Conservation (phyloP, 2,888 invertebrate species). For the Ochropleura leucogaster region DNA sequence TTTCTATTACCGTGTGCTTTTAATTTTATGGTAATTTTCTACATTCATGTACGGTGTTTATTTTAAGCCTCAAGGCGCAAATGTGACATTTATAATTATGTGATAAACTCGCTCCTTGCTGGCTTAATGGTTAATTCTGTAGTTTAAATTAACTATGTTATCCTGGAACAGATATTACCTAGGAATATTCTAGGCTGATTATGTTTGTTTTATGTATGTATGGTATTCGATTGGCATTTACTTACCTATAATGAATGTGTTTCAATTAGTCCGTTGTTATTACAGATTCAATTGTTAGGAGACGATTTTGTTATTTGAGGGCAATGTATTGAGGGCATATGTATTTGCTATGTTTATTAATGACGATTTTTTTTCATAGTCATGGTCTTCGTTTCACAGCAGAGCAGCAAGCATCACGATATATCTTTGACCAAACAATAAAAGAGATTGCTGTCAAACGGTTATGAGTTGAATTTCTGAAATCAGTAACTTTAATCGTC, state of each 20-base stretch:
- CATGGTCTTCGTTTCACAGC: not conserved
- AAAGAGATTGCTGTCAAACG: not conserved
- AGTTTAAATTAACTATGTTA: not conserved
- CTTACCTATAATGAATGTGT: not conserved
- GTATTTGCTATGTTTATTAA: conserved; percentile 5
- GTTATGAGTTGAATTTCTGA: not conserved
- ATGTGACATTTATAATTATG: conserved; percentile 27
- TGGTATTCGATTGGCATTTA: not conserved
- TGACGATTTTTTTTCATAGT: not conserved
- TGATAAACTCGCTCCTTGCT: not conserved
- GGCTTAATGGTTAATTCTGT: conserved; percentile 9
- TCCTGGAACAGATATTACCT: conserved; percentile 8
- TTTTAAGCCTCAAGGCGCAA: conserved; percentile 23
- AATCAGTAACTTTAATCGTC: too few species aligned
- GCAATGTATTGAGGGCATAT: not conserved
- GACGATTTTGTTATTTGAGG: not conserved
- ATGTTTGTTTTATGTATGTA: not conserved
- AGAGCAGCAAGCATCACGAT: not conserved
- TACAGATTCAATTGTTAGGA: not conserved
- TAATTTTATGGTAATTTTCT: conserved; percentile 48
- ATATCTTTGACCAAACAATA: not conserved
- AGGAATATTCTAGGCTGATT: not conserved
- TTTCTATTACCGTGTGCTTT: conserved; percentile 49
- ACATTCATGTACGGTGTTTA: conserved; percentile 17
- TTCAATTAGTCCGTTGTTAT: not conserved